Evolutionary conservation across 2,888 invertebrate genomes (phyloP).

Genomic region (Stenichneumon culpator): DNA sequence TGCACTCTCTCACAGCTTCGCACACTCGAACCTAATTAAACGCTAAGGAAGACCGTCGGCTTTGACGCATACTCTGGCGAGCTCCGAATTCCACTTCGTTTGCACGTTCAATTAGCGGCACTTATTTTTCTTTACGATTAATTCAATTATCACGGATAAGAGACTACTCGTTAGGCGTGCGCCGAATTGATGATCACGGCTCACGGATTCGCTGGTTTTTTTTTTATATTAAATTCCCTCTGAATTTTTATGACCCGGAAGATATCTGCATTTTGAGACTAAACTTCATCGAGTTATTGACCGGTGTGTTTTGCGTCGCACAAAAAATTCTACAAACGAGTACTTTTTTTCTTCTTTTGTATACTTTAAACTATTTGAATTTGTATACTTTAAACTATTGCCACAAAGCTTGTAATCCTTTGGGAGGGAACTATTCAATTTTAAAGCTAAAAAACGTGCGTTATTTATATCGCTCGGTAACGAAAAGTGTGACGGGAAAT

Average conservation of each 20-base stretch:
- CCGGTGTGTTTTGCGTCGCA: too few relatives aligned
- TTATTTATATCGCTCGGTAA: too few relatives aligned
- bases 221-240: not conserved
- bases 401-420: too few relatives aligned
- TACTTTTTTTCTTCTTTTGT: too few relatives aligned
- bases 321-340: too few relatives aligned
- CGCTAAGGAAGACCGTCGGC: not conserved
- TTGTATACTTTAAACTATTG: too few relatives aligned
- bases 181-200: not conserved
- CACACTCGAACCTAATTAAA: constrained; percentile 1
- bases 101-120: constrained; percentile 36
- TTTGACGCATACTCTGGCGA: not conserved
- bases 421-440: too few relatives aligned
- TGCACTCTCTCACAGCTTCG: not conserved
- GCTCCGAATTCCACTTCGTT: constrained; percentile 3
- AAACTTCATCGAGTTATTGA: not conserved
- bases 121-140: not conserved
- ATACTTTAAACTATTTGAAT: too few relatives aligned
- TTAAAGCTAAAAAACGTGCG: too few relatives aligned
- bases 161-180: constrained; percentile 2
- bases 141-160: constrained; percentile 41
- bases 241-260: not conserved
- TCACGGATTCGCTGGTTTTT: not conserved
- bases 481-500: too few relatives aligned
- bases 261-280: too few relatives aligned